These are phyloP conservation scores for Euwallacea similis DNA, from an alignment of 1,140 invertebrate genomes.

Conservation along the genomic window DNA sequence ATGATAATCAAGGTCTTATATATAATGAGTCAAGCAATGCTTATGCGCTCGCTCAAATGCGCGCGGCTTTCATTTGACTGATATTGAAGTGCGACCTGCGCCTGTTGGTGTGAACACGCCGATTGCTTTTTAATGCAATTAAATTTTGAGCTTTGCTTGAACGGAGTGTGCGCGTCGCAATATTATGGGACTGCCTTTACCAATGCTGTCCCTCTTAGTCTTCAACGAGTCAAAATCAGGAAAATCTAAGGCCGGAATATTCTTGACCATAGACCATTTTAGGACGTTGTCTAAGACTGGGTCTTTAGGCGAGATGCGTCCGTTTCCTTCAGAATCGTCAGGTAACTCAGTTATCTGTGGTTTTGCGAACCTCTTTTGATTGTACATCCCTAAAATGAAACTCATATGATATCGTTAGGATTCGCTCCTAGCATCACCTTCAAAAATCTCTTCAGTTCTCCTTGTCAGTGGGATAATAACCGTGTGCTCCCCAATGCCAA, in stretches of 20 bases:
- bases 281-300: constrained; percentile 49
- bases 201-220: constrained; percentile 33
- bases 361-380: constrained; percentile 34
- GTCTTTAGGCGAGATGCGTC: constrained; percentile 22
- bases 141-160: not conserved
- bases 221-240: constrained; percentile 27
- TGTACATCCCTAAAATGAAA: constrained; percentile 42
- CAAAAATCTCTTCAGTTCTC: constrained; percentile 53
- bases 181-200: constrained; percentile 9
- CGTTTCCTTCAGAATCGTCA: constrained; percentile 23
- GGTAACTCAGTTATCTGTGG: constrained; percentile 30
- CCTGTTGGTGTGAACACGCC: too few species aligned
- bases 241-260: constrained; percentile 41
- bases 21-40: too few species aligned
- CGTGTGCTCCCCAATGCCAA: constrained; percentile 53
- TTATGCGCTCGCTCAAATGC: too few species aligned
- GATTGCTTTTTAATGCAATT: not conserved
- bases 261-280: constrained; percentile 51
- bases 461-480: constrained; percentile 63
- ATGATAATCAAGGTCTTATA: too few species aligned
- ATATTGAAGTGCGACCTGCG: too few species aligned
- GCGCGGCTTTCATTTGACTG: too few species aligned
- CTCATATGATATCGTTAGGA: not conserved
- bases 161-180: not conserved
- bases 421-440: constrained; percentile 23